These are phyloP conservation scores for Octodon degus DNA, from an alignment of 2,113 vertebrate species.

Conservation along the genomic window DNA sequence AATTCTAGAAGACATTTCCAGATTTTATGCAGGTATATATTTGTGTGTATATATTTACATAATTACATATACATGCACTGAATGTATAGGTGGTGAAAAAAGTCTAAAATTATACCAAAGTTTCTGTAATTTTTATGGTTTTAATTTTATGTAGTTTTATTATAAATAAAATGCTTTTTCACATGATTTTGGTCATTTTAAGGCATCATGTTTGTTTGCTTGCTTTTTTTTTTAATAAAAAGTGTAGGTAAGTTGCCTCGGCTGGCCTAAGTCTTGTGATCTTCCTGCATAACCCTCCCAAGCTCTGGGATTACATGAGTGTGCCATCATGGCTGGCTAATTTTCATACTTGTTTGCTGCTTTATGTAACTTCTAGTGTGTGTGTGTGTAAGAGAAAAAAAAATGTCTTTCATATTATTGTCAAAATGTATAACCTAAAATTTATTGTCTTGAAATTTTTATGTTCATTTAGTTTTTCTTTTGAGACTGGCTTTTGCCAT, in stretches of 20 bases:
- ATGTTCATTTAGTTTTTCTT: no score
- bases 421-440: neutral
- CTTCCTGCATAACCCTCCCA: neutral
- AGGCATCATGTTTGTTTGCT: no score
- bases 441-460: neutral
- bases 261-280: neutral
- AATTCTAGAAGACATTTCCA: neutral
- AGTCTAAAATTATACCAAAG: neutral
- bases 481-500: no score
- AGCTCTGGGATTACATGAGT: neutral
- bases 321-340: neutral
- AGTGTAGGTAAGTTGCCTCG: no score
- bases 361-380: neutral
- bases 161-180: neutral
- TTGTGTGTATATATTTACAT: neutral
- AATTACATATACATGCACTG: neutral
- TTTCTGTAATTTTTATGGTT: neutral
- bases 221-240: no score
- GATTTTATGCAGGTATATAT: neutral
- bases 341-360: neutral
- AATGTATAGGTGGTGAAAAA: neutral
- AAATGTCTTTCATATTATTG: neutral
- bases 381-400: neutral
- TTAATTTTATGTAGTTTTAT: conserved; percentile 20
- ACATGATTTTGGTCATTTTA: no score